A percentile compares a stretch with the other conserved stretches of the same genome.
Conservation (phyloP, 2,797 vertebrate species). For the Acrossocheilus wenchowensis region DNA sequence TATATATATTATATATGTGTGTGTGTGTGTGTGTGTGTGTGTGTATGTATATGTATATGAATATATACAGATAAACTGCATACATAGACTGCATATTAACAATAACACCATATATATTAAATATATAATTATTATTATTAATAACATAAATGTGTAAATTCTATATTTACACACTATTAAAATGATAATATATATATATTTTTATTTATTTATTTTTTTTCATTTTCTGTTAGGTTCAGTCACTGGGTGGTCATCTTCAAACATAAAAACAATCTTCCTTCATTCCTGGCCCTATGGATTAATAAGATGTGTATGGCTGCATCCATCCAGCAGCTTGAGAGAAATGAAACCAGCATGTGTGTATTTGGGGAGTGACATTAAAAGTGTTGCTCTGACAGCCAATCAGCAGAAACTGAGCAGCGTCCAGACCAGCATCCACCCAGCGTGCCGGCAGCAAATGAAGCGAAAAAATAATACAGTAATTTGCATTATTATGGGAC, state of each 20-base stretch:
- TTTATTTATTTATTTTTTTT: no score
- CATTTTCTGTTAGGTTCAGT: neutral
- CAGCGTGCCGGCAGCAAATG: constrained; percentile 37
- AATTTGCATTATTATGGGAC: constrained; percentile 42
- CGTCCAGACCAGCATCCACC: constrained; percentile 4
- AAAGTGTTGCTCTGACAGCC: constrained; percentile 1
- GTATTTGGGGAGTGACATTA: neutral
- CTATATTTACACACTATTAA: no score
- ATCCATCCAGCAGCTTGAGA: neutral
- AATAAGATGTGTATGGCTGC: neutral
- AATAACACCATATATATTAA: no score
- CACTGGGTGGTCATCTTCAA: neutral
- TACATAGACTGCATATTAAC: no score
- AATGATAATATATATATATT: no score
- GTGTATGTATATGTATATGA: no score
- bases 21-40: no score
- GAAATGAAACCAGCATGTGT: neutral
- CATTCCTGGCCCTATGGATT: neutral
- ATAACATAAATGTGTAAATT: no score
- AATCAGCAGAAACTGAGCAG: constrained; percentile 8
- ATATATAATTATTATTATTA: no score
- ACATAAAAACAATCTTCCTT: neutral
- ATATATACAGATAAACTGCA: no score
- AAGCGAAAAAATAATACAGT: constrained; percentile 44
- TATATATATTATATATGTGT: no score